Evolutionary conservation across 2,888 invertebrate genomes (phyloP).

Genomic region (Zootermopsis nevadensis): DNA sequence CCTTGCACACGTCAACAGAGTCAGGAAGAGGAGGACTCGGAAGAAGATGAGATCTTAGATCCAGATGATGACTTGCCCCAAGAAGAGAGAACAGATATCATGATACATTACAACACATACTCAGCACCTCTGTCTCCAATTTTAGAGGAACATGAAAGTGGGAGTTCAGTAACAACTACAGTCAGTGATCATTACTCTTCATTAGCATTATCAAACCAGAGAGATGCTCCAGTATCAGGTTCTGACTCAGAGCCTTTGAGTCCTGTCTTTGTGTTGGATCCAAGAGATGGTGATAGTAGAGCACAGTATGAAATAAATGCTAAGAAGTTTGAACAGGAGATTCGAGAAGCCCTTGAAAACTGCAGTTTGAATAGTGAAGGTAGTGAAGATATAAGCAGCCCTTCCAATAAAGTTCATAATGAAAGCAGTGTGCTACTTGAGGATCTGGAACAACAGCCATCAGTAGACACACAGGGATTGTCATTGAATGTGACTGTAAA

Average conservation of each 20-base stretch:
- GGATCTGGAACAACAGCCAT: slow-evolving; percentile 58
- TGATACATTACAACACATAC: slow-evolving; percentile 66
- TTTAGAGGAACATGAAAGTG: slow-evolving; percentile 68
- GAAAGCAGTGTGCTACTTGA: slow-evolving; percentile 57
- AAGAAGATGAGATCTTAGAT: slow-evolving; percentile 54
- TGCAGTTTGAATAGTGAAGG: slow-evolving; percentile 52
- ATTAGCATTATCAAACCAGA: slow-evolving; percentile 13
- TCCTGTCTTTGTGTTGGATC: slow-evolving; percentile 55
- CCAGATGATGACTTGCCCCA: slow-evolving; percentile 53
- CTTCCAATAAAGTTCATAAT: slow-evolving; percentile 51
- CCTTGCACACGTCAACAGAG: slow-evolving; percentile 70
- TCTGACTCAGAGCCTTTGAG: slow-evolving; percentile 53
- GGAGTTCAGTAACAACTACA: slow-evolving; percentile 54
- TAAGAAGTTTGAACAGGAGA: slow-evolving; percentile 53
- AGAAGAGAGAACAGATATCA: slow-evolving; percentile 54
- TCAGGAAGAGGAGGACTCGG: slow-evolving; percentile 60
- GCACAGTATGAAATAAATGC: slow-evolving; percentile 48
- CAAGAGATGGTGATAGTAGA: slow-evolving; percentile 45
- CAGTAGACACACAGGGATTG: slow-evolving; percentile 5
- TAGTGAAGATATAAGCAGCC: slow-evolving; percentile 50
- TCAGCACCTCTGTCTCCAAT: slow-evolving; percentile 72
- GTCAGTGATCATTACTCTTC: slow-evolving; percentile 49
- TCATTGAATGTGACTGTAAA: slow-evolving; percentile 33
- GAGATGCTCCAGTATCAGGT: slow-evolving; percentile 39
- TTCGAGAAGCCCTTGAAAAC: slow-evolving; percentile 54